Percentiles rank a stretch among this genome's conserved stretches.
Conservation (phyloP, 2,888 invertebrate genomes). For the Hydriomena furcata region DNA sequence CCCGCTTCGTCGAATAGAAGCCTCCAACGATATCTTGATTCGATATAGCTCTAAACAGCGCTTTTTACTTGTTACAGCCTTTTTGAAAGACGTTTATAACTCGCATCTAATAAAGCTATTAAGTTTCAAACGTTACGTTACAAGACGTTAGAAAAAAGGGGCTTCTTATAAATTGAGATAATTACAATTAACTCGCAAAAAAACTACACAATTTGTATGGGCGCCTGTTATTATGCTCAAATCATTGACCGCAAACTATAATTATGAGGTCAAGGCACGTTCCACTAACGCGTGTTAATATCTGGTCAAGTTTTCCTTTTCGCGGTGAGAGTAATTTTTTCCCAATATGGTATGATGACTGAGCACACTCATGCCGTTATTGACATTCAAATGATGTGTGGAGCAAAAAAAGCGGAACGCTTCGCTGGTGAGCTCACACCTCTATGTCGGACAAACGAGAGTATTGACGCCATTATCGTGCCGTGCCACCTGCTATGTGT, state of each 20-base stretch:
- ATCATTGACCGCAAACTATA: constrained; percentile 46
- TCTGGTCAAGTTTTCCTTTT: constrained; percentile 65
- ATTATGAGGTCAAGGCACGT: constrained; percentile 61
- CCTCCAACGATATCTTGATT: constrained; percentile 40
- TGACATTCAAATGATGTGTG: constrained; percentile 67
- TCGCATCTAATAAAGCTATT: constrained; percentile 17
- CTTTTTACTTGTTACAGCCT: constrained; percentile 14
- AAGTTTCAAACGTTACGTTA: constrained; percentile 21
- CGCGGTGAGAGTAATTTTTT: constrained; percentile 67
- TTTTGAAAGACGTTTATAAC: not conserved
- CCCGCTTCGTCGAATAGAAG: constrained; percentile 43
- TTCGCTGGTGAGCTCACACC: constrained; percentile 58
- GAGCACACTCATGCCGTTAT: constrained; percentile 64
- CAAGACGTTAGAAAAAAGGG: constrained; percentile 23
- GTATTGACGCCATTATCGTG: constrained; percentile 60
- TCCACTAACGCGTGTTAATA: constrained; percentile 55
- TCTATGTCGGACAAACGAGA: constrained; percentile 63
- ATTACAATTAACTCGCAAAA: constrained; percentile 36
- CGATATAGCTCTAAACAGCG: constrained; percentile 39
- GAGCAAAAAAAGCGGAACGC: constrained; percentile 66
- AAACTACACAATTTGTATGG: constrained; percentile 35
- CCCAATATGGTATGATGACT: constrained; percentile 62
- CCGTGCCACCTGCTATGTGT: constrained; percentile 58
- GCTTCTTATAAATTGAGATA: constrained; percentile 30
- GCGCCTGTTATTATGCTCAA: constrained; percentile 46